phyloP scores from a whole-genome alignment of 2,113 vertebrate species.

The Oncorhynchus kisutch region DNA sequence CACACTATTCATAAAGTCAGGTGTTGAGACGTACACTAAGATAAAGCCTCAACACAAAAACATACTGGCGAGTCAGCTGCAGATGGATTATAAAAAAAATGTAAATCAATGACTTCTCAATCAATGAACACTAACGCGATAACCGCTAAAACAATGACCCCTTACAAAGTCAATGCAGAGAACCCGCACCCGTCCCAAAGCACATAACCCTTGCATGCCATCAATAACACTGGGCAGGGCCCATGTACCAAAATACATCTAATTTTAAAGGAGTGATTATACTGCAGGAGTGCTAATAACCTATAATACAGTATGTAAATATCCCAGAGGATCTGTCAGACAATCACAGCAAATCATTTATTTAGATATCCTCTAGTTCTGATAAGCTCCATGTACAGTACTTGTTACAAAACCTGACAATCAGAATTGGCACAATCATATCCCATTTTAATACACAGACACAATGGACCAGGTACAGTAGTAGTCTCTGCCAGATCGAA shows the following conservation, averaged over 20 bases:
- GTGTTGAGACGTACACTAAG: too few species aligned
- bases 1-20: too few species aligned
- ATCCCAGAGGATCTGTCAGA: conserved; percentile 46
- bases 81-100: conserved; percentile 1
- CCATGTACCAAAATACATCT: not conserved
- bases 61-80: not conserved
- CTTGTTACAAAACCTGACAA: conserved; percentile 18
- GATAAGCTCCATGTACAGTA: conserved; percentile 50
- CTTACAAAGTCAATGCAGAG: conserved; percentile 10
- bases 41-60: not conserved
- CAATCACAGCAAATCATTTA: conserved; percentile 64
- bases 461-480: conserved; percentile 33
- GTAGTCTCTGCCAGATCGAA: not conserved
- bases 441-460: conserved; percentile 55
- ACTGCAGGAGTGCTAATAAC: conserved; percentile 38
- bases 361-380: conserved; percentile 69
- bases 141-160: conserved; percentile 19
- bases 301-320: conserved; percentile 45
- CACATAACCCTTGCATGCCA: too few species aligned
- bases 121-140: conserved; percentile 12
- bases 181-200: not conserved
- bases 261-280: not conserved
- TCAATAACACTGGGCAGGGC: not conserved
- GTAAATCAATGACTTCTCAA: conserved; percentile 7
- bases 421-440: conserved; percentile 30